Conservation (phyloP, 1,140 invertebrate genomes). For the Drosophila tani region DNA sequence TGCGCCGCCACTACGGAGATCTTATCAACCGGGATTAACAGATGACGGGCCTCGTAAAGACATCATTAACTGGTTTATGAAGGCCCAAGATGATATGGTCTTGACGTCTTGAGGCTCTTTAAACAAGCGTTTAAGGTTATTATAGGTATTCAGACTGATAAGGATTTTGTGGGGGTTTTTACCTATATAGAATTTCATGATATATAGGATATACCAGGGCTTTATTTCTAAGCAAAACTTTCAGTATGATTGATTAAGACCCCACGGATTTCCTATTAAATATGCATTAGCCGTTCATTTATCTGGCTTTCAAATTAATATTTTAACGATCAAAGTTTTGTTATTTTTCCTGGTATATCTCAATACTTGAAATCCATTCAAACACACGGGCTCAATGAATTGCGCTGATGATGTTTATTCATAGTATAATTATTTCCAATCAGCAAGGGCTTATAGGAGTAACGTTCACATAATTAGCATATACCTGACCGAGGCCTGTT, state of each 20-base stretch:
- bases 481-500: slow-evolving; percentile 6
- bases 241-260: slow-evolving; percentile 5
- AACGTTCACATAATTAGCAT: slow-evolving; percentile 54
- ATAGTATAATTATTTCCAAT: slow-evolving; percentile 17
- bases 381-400: slow-evolving; percentile 4
- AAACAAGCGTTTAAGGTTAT: slow-evolving; percentile 21
- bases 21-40: slow-evolving; percentile 22
- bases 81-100: slow-evolving; percentile 21
- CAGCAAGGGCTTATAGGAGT: slow-evolving; percentile 20
- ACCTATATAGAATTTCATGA: not conserved
- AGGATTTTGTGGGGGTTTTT: slow-evolving; percentile 6
- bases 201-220: not conserved
- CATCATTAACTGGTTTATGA: slow-evolving; percentile 67
- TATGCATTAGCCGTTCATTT: not conserved
- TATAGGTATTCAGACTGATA: slow-evolving; percentile 14
- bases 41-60: slow-evolving; percentile 47
- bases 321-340: not conserved
- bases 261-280: slow-evolving; percentile 1
- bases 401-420: slow-evolving; percentile 16
- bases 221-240: not conserved
- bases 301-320: not conserved
- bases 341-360: slow-evolving; percentile 16
- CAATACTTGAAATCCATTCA: slow-evolving; percentile 4
- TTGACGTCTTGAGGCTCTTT: slow-evolving; percentile 28
- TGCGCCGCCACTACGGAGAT: slow-evolving; percentile 13